Base-by-base conservation (phyloP, 2,113 vertebrate species). In the Elanus axillaris region DNA sequence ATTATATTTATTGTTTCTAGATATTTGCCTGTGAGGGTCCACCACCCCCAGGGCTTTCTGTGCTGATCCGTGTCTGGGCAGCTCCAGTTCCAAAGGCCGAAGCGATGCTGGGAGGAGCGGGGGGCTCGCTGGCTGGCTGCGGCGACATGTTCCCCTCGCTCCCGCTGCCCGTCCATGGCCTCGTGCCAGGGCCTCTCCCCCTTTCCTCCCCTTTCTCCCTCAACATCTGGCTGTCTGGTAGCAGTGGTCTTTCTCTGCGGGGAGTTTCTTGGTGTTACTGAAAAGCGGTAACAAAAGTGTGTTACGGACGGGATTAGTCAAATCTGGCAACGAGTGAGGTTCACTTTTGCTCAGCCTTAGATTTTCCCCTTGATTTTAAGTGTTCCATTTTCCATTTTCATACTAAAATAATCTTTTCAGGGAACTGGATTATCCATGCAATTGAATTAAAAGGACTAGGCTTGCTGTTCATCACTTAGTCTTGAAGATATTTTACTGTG, bases 91-190 rank as follows among this genome's bases (percentile, higher is more conserved):
- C 50, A 32, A 36, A 34, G 38, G 21, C 29, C 53, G 64, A 67
- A 87, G 6, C 0, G 9, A 22, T 43, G 18, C 67, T 66, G 40
- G 31, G 27, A 60, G 40, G 60, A 68, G 11, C 2, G 1, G 4
- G 7, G 10, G 3, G 20, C 29, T 43, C 8, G 1, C 4, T 63
- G 62, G 11, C 14, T 23, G 8, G 6, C 31, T 27, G 36, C 15
- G 11, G 36, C 40, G 17, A 11, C 29, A 45, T 13, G 12, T 16
- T 72, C 12, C 34, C 45, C 32, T 64, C 7, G 2, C 25, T 69
- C 22, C 36, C 2, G 0, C 32, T 45, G 52, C 36, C 50, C 1
- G 0, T 26, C 79, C 2, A 1, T 2, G 12, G 16, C 29, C 29
- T 68, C 7, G 1, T 13, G 8, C 3, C 3, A 82, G 31, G 12